A percentile compares a stretch with the other conserved stretches of the same genome.
Conservation (phyloP, 2,113 vertebrate genomes). For the Urocolius indicus region DNA sequence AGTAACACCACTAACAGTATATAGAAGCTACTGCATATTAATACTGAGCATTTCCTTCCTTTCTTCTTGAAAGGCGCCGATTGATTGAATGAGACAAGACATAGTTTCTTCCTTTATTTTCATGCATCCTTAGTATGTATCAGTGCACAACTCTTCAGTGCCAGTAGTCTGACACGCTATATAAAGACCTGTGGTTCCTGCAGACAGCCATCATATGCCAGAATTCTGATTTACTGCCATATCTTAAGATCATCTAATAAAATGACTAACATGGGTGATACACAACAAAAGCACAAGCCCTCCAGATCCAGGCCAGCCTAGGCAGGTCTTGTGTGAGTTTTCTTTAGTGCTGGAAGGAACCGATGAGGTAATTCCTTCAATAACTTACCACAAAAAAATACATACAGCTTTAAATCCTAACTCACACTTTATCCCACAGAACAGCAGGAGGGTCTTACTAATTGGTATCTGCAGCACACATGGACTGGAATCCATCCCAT, state of each 20-base stretch:
- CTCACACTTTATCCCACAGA: slow-evolving; percentile 42
- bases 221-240: neutral
- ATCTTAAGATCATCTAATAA: slow-evolving; percentile 34
- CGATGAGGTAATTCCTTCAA: slow-evolving; percentile 57
- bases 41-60: neutral
- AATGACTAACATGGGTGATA: slow-evolving; percentile 10
- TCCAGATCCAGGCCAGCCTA: neutral
- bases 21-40: neutral
- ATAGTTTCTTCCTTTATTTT: neutral
- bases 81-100: neutral
- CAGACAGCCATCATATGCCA: neutral
- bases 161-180: neutral
- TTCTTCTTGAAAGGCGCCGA: neutral
- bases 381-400: neutral
- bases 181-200: neutral
- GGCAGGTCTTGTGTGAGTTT: neutral
- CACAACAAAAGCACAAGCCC: neutral
- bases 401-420: slow-evolving; percentile 28
- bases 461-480: slow-evolving; percentile 67
- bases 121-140: neutral
- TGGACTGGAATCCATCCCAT: slow-evolving; percentile 46
- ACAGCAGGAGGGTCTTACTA: slow-evolving; percentile 65
- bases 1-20: neutral
- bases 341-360: slow-evolving; percentile 30
- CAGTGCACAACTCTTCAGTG: neutral